These are phyloP conservation scores for Heliornis fulica DNA, from an alignment of 2,113 vertebrate species.

Conservation along the genomic window DNA sequence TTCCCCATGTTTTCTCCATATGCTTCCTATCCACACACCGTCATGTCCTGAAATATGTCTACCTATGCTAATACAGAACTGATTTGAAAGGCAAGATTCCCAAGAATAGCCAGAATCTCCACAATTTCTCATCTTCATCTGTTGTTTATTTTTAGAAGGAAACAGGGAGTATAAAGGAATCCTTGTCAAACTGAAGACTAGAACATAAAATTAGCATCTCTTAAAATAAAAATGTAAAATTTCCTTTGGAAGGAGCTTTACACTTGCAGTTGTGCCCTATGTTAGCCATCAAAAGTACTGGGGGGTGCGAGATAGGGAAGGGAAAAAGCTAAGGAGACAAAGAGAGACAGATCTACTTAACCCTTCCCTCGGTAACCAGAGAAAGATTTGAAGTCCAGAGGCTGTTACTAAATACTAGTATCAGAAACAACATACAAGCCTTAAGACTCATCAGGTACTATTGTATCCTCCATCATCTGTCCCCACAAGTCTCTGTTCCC, in stretches of 20 bases:
- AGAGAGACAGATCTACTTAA: background rate
- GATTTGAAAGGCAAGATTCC: background rate
- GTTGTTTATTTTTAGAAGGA: background rate
- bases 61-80: background rate
- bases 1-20: background rate
- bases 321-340: too few species aligned
- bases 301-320: too few species aligned
- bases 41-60: background rate
- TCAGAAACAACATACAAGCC: background rate
- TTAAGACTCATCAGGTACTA: background rate
- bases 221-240: background rate
- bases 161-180: background rate
- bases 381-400: background rate
- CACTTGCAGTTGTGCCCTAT: background rate
- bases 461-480: background rate
- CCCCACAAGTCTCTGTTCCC: background rate
- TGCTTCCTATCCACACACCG: background rate
- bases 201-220: background rate
- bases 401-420: background rate
- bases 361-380: background rate
- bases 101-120: background rate
- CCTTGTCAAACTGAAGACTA: background rate
- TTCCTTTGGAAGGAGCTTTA: background rate
- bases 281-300: background rate
- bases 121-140: background rate